These are phyloP conservation scores for Lissocephala sabroskyi DNA, from an alignment of 2,888 invertebrate species.

Conservation along the genomic window DNA sequence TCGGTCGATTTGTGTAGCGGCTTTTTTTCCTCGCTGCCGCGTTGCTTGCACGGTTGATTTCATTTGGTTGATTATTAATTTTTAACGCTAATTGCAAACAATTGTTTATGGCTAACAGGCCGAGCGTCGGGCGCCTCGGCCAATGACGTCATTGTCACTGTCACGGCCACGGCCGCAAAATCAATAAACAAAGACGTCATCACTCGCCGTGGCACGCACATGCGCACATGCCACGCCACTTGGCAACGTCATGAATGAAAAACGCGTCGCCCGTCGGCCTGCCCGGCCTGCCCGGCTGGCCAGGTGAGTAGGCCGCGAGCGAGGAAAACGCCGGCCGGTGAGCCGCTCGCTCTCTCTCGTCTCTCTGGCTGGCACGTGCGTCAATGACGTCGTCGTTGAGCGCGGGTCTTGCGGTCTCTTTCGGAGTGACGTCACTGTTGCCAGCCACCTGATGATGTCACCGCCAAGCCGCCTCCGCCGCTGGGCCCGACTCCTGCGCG, in stretches of 20 bases:
- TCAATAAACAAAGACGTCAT: conserved; percentile 65
- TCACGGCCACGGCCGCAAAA: conserved; percentile 18
- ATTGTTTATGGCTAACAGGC: conserved; percentile 44
- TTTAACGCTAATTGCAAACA: conserved; percentile 34
- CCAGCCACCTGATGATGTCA: conserved; percentile 41
- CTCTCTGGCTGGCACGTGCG: conserved; percentile 32
- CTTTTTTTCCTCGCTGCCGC: conserved; percentile 1
- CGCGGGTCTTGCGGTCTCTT: conserved; percentile 20
- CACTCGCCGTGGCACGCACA: conserved; percentile 32
- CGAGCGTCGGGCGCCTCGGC: neutral
- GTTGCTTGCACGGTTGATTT: neutral
- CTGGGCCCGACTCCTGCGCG: no score
- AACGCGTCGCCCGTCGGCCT: conserved; percentile 5
- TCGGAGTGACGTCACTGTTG: conserved; percentile 43
- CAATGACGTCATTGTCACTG: conserved; percentile 4
- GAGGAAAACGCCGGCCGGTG: conserved; percentile 27
- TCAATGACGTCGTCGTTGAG: conserved; percentile 48
- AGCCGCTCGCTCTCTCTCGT: conserved; percentile 6
- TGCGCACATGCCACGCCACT: conserved; percentile 4
- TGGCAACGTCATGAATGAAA: conserved; percentile 28
- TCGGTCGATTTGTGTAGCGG: no score
- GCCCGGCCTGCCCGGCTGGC: conserved; percentile 3
- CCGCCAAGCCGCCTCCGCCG: no score
- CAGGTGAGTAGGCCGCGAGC: conserved; percentile 24
- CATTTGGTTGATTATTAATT: conserved; percentile 31